Evolutionary conservation across 2,113 vertebrate genomes (phyloP), one percentile per base, ranked within the genome.

Genomic region (Leuciscus idus): DNA sequence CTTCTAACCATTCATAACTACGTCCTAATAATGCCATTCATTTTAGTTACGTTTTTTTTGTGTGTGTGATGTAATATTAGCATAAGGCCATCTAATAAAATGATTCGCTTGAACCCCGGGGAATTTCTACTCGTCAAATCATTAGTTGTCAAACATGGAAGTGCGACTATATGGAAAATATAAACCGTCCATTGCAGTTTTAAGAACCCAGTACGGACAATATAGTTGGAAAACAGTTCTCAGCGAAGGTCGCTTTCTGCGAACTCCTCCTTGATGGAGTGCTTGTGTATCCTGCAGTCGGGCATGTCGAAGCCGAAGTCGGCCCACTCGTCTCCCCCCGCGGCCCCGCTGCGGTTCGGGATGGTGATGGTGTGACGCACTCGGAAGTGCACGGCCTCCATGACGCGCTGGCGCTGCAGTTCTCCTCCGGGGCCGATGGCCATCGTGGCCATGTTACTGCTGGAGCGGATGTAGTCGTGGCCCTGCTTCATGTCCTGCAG

Each of bases 291-390:
- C 48, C 97, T 99, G 94, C 98, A 99, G 94, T 99, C 98, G 0
- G 98, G 98, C 90, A 99, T 96, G 93, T 99, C 98, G 5, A 99
- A 99, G 68, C 98, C 98, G n/a, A 99, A 99, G 95, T 99, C 98
- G 0, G 96, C 94, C 98, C 98, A 99, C 33, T 99, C 98, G 1
- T 99, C 98, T 0, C 93, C 89, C 36, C 93, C 92, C 0, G 91
- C 30, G 0, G 92, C 28, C 50, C 91, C 91, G 7, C 92, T 91
- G 0, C 98, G 96, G 93, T 97, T 98, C 81, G 98, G 98, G 92
- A 99, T 98, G 87, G 98, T 99, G 94, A 99, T 98, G 93, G 98
- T 99, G 94, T 99, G 98, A n/a, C 98, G 98, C 85, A 99, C 98
- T 0, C 97, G 96, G 91, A 99, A 99, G 50, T 99, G 98, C 87